Conservation (phyloP, 1,140 invertebrate genomes). For the Ooceraea biroi region DNA sequence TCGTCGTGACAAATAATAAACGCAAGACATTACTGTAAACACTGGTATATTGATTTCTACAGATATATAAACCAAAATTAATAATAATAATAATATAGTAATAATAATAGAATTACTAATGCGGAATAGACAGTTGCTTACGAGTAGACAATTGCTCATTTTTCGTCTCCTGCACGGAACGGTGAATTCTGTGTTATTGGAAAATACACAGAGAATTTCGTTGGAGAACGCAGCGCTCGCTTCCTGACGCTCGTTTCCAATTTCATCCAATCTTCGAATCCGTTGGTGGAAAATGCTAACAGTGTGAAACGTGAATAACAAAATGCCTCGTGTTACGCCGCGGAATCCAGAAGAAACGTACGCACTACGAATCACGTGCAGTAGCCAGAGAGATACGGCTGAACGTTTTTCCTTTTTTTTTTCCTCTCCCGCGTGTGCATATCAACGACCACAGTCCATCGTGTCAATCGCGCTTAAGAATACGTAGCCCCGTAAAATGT, state of each 20-base stretch:
- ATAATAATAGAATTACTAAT: constrained; percentile 78
- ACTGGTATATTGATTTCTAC: constrained; percentile 84
- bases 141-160: constrained; percentile 60
- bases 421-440: too few relatives aligned
- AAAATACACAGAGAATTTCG: constrained; percentile 44
- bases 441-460: neutral
- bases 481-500: neutral
- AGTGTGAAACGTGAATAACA: constrained; percentile 29
- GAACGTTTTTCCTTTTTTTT: neutral
- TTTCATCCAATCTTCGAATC: constrained; percentile 11
- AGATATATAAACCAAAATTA: constrained; percentile 83
- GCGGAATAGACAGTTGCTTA: constrained; percentile 71
- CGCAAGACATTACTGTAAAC: constrained; percentile 76
- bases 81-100: constrained; percentile 59
- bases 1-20: constrained; percentile 6
- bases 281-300: constrained; percentile 25
- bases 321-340: constrained; percentile 25
- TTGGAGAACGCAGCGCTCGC: neutral
- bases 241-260: constrained; percentile 6
- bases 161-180: constrained; percentile 35
- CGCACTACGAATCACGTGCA: constrained; percentile 34
- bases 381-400: neutral
- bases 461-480: neutral
- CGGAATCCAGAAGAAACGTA: constrained; percentile 71
- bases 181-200: constrained; percentile 52